Conservation (phyloP, 1,140 invertebrate genomes). For the Drosophila pseudoananassae region DNA sequence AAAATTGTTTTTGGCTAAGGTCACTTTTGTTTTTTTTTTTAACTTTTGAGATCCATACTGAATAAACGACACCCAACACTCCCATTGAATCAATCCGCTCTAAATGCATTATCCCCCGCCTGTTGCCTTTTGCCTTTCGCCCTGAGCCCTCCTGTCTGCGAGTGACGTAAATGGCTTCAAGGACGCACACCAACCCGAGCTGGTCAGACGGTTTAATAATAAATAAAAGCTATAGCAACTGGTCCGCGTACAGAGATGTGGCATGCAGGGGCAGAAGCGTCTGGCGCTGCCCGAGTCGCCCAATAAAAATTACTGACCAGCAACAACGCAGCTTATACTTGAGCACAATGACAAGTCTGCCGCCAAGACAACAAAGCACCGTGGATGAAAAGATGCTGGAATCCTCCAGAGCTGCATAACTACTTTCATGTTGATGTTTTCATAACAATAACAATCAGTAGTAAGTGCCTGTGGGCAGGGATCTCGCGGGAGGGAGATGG, state of each 20-base stretch:
- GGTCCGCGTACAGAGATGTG: constrained; percentile 6
- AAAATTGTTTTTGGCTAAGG: no score
- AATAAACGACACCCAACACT: neutral
- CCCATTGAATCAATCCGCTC: constrained; percentile 9
- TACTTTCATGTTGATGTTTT: constrained; percentile 44
- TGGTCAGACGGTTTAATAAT: constrained; percentile 58
- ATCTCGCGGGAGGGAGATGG: neutral
- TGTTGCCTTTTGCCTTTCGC: neutral
- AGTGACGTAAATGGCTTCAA: constrained; percentile 76
- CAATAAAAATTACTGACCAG: constrained; percentile 78
- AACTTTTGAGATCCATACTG: no score
- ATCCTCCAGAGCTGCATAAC: constrained; percentile 32
- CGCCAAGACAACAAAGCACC: constrained; percentile 29
- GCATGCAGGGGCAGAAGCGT: neutral
- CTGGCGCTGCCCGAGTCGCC: constrained; percentile 29
- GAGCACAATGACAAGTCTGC: constrained; percentile 56
- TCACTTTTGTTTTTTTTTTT: no score
- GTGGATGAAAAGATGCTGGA: constrained; percentile 6
- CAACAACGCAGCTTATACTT: constrained; percentile 75
- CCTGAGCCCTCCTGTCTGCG: constrained; percentile 9
- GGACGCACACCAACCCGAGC: constrained; percentile 67
- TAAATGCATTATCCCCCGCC: constrained; percentile 26
- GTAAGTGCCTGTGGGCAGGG: constrained; percentile 19
- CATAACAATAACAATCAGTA: constrained; percentile 52
- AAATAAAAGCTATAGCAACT: constrained; percentile 39